Evolutionary conservation across 30 jellyfish, hydroid and myxozoan species (phyloP).

Genomic region (Chironex yamaguchii): DNA sequence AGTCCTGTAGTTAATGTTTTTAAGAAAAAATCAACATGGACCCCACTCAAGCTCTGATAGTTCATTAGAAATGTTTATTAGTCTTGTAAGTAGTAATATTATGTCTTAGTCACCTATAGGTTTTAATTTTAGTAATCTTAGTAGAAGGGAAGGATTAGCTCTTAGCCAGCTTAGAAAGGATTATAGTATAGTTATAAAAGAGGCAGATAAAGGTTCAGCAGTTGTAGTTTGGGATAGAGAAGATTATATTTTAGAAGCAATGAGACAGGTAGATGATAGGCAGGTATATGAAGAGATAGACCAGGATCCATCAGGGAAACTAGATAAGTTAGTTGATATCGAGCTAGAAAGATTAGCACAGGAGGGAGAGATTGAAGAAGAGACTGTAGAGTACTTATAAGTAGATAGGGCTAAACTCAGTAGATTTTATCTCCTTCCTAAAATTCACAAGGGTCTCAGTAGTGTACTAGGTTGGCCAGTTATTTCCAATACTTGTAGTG

Average conservation of each 20-base stretch:
- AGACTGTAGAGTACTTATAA: neutral
- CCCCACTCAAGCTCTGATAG: too few relatives aligned
- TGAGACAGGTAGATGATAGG: slow-evolving; percentile 7
- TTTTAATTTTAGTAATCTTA: too few relatives aligned
- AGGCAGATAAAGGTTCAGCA: slow-evolving; percentile 55
- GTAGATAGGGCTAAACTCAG: slow-evolving; percentile 4
- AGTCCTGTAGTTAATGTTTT: too few relatives aligned
- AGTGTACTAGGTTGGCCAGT: slow-evolving; percentile 33
- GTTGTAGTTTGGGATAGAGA: slow-evolving; percentile 72
- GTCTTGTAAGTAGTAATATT: too few relatives aligned
- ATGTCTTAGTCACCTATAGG: too few relatives aligned
- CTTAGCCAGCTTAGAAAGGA: too few relatives aligned
- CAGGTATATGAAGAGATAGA: slow-evolving; percentile 27
- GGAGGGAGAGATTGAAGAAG: too few relatives aligned
- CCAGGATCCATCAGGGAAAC: neutral
- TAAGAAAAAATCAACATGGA: too few relatives aligned
- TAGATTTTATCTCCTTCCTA: neutral
- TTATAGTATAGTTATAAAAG: too few relatives aligned
- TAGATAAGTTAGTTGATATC: slow-evolving; percentile 6
- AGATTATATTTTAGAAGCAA: slow-evolving; percentile 28
- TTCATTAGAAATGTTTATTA: too few relatives aligned
- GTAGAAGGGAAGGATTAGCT: too few relatives aligned
- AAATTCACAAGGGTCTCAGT: slow-evolving; percentile 47
- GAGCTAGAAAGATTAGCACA: neutral
- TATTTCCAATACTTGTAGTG: neutral